These are phyloP conservation scores for Brienomyrus longianalis DNA, from an alignment of 2,113 vertebrate species.

Conservation along the genomic window DNA sequence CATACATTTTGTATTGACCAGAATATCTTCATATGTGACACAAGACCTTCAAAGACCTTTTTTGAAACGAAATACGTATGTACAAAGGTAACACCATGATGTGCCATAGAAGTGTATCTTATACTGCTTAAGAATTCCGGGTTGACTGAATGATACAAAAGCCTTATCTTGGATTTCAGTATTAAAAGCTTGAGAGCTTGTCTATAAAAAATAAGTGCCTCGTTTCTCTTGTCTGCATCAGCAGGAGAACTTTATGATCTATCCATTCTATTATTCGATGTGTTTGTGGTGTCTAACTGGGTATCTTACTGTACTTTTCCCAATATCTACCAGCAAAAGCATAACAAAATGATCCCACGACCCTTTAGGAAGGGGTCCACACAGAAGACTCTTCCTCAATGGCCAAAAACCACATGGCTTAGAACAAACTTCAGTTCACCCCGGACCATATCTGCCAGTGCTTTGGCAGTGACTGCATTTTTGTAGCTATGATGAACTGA, in stretches of 20 bases:
- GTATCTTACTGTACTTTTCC: neutral
- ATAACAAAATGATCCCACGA: neutral
- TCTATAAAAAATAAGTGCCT: neutral
- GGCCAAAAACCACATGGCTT: neutral
- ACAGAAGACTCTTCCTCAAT: neutral
- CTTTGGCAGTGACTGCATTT: conserved; percentile 1
- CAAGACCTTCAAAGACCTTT: neutral
- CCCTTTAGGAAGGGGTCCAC: neutral
- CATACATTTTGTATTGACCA: neutral
- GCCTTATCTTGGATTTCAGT: conserved; percentile 7
- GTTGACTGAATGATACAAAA: neutral
- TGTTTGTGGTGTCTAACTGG: neutral
- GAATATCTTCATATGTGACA: neutral
- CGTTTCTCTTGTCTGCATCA: neutral
- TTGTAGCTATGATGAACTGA: conserved; percentile 2
- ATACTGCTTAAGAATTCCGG: neutral
- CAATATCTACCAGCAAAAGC: neutral
- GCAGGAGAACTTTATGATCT: neutral
- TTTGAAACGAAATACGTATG: neutral
- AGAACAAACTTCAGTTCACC: neutral
- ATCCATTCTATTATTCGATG: neutral
- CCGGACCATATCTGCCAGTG: neutral
- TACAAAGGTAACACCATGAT: neutral
- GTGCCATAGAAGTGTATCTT: neutral
- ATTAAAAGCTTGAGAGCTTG: neutral